Percentiles rank a stretch among this genome's conserved stretches.
Evolutionary conservation across 2,888 invertebrate species (phyloP).

Genomic region (Agrilus mali): DNA sequence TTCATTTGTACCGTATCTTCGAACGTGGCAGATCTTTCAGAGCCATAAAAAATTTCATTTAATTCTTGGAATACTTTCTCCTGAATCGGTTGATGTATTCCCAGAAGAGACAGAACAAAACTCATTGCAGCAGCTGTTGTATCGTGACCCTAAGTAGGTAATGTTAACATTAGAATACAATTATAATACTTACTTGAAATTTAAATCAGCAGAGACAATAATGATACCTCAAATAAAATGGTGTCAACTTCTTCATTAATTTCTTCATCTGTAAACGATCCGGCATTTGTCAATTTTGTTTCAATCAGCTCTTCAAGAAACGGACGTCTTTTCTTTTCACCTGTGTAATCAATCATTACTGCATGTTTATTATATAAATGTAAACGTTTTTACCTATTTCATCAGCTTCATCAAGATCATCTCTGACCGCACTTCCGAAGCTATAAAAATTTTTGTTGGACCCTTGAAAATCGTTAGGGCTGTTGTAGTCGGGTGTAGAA

Average conservation of each 20-base stretch:
- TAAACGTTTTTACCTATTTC: slow-evolving; percentile 49
- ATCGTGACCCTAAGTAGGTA: slow-evolving; percentile 54
- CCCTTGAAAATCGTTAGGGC: too few species aligned
- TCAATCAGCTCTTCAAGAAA: slow-evolving; percentile 79
- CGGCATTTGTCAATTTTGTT: slow-evolving; percentile 55
- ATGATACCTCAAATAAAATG: slow-evolving; percentile 69
- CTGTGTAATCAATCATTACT: slow-evolving; percentile 11
- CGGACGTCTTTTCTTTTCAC: slow-evolving; percentile 70
- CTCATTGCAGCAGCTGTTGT: slow-evolving; percentile 74
- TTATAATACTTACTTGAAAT: too few species aligned
- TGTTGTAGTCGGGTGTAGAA: too few species aligned
- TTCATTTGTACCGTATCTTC: slow-evolving; percentile 79
- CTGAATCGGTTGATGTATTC: slow-evolving; percentile 60
- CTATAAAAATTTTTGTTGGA: too few species aligned
- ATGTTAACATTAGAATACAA: neutral
- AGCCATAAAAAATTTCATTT: slow-evolving; percentile 61
- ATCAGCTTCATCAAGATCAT: slow-evolving; percentile 64
- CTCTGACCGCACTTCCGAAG: slow-evolving; percentile 38
- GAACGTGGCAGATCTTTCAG: slow-evolving; percentile 63
- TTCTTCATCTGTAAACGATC: slow-evolving; percentile 59
- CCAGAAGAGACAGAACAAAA: slow-evolving; percentile 68
- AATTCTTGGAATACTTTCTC: slow-evolving; percentile 60
- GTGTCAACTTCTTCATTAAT: slow-evolving; percentile 76
- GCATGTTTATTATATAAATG: too few species aligned
- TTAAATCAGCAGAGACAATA: neutral